phyloP scores from a whole-genome alignment of 2,888 invertebrate genomes.

The Archips xylosteana region DNA sequence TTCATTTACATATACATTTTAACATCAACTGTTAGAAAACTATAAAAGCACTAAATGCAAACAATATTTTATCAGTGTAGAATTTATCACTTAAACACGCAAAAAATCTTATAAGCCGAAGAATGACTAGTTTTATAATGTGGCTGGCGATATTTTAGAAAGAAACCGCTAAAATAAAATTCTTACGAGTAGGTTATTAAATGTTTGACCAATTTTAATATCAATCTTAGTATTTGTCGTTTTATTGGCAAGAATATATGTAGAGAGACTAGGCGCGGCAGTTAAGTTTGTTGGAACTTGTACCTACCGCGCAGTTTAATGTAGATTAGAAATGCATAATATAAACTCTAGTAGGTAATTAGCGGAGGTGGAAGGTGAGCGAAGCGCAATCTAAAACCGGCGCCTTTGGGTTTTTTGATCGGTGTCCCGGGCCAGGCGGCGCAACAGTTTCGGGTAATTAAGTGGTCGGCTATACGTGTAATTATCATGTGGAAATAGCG shows the following conservation, averaged over 20 bases:
- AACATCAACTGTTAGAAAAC: slow-evolving; percentile 27
- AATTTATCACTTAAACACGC: slow-evolving; percentile 55
- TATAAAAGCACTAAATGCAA: slow-evolving; percentile 57
- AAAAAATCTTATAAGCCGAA: slow-evolving; percentile 52
- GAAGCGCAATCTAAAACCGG: slow-evolving; percentile 69
- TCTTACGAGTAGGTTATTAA: slow-evolving; percentile 7
- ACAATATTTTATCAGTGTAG: slow-evolving; percentile 51
- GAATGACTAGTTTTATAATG: slow-evolving; percentile 63
- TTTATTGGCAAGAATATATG: slow-evolving; percentile 71
- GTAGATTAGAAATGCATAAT: slow-evolving; percentile 26
- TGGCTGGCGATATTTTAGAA: slow-evolving; percentile 34
- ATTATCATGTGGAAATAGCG: slow-evolving; percentile 78
- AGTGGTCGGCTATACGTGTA: slow-evolving; percentile 74
- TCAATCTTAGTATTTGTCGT: slow-evolving; percentile 55
- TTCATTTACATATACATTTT: slow-evolving; percentile 56
- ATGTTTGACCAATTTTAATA: slow-evolving; percentile 28
- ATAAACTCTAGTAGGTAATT: slow-evolving; percentile 30
- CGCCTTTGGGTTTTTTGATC: slow-evolving; percentile 70
- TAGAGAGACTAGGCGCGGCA: slow-evolving; percentile 70
- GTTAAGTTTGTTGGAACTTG: neutral
- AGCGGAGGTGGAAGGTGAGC: slow-evolving; percentile 63
- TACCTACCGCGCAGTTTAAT: slow-evolving; percentile 10
- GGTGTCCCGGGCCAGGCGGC: slow-evolving; percentile 62
- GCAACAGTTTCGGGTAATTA: slow-evolving; percentile 78
- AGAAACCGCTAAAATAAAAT: slow-evolving; percentile 19